These are phyloP conservation scores for Chrysodeixis includens DNA, from an alignment of 2,888 invertebrate genomes.

Conservation along the genomic window DNA sequence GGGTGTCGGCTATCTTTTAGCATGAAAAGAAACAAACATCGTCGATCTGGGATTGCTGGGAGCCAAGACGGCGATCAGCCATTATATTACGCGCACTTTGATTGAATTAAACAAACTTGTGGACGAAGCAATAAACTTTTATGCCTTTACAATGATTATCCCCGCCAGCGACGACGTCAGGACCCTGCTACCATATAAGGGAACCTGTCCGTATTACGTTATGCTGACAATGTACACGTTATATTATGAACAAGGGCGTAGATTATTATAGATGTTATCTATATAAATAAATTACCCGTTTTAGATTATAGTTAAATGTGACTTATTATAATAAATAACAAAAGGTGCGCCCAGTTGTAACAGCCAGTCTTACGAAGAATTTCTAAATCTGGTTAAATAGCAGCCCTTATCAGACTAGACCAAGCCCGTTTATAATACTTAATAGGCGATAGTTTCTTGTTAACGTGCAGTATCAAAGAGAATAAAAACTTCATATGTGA, in stretches of 20 bases:
- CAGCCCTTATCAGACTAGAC: neutral
- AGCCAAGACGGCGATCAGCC: slow-evolving; percentile 25
- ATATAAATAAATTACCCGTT: slow-evolving; percentile 32
- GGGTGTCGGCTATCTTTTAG: slow-evolving; percentile 46
- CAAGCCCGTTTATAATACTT: slow-evolving; percentile 3
- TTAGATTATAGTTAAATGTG: slow-evolving; percentile 37
- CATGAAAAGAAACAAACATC: slow-evolving; percentile 48
- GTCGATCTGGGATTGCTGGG: slow-evolving; percentile 25
- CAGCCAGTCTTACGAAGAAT: slow-evolving; percentile 24
- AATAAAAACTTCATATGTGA: slow-evolving; percentile 36
- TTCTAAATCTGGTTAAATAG: slow-evolving; percentile 19
- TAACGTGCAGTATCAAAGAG: slow-evolving; percentile 26
- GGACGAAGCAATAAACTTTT: slow-evolving; percentile 42
- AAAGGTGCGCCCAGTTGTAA: slow-evolving; percentile 35
- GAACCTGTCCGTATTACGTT: slow-evolving; percentile 26
- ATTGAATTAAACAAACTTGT: slow-evolving; percentile 45
- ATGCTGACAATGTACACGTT: slow-evolving; percentile 27
- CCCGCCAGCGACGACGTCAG: slow-evolving; percentile 12
- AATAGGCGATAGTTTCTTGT: slow-evolving; percentile 14
- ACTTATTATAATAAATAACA: slow-evolving; percentile 32
- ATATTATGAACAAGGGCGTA: slow-evolving; percentile 40
- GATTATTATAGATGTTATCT: slow-evolving; percentile 44
- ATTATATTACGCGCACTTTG: slow-evolving; percentile 33
- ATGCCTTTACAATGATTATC: slow-evolving; percentile 41
- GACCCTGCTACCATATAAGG: slow-evolving; percentile 32